A percentile compares a stretch with the other conserved stretches of the same genome.
phyloP scores from a whole-genome alignment of 2,888 invertebrate genomes.

The Rhamphomyia laevipes region DNA sequence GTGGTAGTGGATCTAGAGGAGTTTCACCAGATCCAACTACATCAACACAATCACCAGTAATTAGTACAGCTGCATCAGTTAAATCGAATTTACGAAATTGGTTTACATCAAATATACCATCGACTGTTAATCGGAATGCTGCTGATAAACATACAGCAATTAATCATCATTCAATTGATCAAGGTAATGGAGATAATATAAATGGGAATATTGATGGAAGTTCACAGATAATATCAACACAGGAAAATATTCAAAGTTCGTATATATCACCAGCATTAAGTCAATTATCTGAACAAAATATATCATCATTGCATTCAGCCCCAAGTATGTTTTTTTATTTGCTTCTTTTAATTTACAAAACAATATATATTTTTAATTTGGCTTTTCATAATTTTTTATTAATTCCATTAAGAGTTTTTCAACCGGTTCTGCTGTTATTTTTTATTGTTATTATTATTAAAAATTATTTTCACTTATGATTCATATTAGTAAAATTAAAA shows the following conservation, averaged over 20 bases:
- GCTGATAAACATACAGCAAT: slow-evolving; percentile 16
- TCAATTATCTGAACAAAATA: slow-evolving; percentile 22
- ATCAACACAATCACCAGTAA: slow-evolving; percentile 12
- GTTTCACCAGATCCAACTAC: slow-evolving; percentile 16
- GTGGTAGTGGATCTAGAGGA: slow-evolving; percentile 13
- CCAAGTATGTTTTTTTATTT: slow-evolving; percentile 13
- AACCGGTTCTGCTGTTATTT: too few species aligned
- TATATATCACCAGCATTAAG: slow-evolving; percentile 29
- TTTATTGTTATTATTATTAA: too few species aligned
- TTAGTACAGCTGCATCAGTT: slow-evolving; percentile 17
- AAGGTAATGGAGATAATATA: slow-evolving; percentile 11
- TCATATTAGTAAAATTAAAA: too few species aligned
- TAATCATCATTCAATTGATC: slow-evolving; percentile 15
- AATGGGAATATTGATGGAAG: slow-evolving; percentile 30
- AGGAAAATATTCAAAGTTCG: slow-evolving; percentile 35
- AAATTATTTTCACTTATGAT: too few species aligned
- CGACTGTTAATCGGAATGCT: slow-evolving; percentile 16
- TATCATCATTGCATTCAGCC: slow-evolving; percentile 17
- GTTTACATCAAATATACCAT: slow-evolving; percentile 26
- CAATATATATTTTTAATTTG: background rate
- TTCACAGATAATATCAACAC: slow-evolving; percentile 16
- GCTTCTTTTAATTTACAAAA: slow-evolving; percentile 1
- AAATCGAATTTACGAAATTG: slow-evolving; percentile 28
- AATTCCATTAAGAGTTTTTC: too few species aligned
- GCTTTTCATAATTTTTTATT: background rate